Evolutionary conservation across 2,888 invertebrate genomes (phyloP), one percentile per base, ranked within the genome.

Genomic region (Ditula angustiorana): DNA sequence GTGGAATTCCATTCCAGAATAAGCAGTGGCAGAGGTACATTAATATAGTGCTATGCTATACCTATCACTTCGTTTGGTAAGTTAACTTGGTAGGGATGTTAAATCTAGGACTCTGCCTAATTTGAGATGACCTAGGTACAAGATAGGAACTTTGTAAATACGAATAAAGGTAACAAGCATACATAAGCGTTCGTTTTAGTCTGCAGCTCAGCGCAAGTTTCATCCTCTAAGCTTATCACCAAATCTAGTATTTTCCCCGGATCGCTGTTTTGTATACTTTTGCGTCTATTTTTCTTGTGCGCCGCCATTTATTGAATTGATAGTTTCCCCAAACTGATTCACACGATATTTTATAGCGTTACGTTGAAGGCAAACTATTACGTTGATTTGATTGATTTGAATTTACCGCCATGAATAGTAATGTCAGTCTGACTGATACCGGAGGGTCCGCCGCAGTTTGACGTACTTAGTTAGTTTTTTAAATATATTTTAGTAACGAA

Each of bases 171-270:
- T n/a, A 26, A 26, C 3, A 26, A 26, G 3, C 41, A 3, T 85
- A 95, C 95, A 74, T 94, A 95, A 70, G 77, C 80, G 79, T 95
- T 95, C 52, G 95, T 85, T 87, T 93, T 94, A 19, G 87, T 87
- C 80, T 95, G 95, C 21, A 95, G 79, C 56, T 87, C 84, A 50
- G 86, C 82, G 61, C 93, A 92, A 62, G 76, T 82, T 13, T 88
- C 87, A 62, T 94, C 94, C 35, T 83, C 87, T 5, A 95, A 81
- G 69, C 82, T 90, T 83, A 94, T 93, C 28, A 93, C 86, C 53
- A 95, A 82, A 67, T 93, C 88, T 66, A 95, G 78, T 68, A 95
- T 86, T 81, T 93, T 93, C 7, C 93, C 93, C 4, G 94, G 94
- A 76, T 95, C 94, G 64, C 93, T 94, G 44, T 87, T 80, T 77